Evolutionary conservation across 2,888 invertebrate genomes (phyloP).

Genomic region (Nomada hirtipes): DNA sequence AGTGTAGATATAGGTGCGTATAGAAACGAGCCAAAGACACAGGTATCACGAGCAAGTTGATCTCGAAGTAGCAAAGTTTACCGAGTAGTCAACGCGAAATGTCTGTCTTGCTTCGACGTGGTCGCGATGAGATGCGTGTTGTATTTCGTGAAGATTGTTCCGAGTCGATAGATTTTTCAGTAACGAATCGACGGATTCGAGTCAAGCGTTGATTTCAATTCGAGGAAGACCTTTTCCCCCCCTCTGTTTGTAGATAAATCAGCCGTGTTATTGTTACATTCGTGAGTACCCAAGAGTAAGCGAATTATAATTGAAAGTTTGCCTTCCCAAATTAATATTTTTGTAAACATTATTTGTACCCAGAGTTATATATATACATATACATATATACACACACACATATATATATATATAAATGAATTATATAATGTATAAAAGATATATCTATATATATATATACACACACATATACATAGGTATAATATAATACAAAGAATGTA

Average conservation of each 20-base stretch:
- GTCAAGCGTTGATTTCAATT: slow-evolving; percentile 48
- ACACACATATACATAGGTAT: slow-evolving; percentile 42
- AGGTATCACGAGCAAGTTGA: slow-evolving; percentile 10
- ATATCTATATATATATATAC: slow-evolving; percentile 44
- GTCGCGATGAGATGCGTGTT: neutral
- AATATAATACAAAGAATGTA: slow-evolving; percentile 40
- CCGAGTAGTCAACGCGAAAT: neutral
- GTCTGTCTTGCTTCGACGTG: slow-evolving; percentile 38
- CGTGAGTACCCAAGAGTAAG: slow-evolving; percentile 64
- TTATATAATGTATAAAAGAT: slow-evolving; percentile 63
- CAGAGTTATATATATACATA: slow-evolving; percentile 71
- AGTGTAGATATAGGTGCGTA: neutral
- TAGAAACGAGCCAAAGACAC: slow-evolving; percentile 37
- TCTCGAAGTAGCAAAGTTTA: neutral
- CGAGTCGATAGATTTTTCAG: slow-evolving; percentile 27
- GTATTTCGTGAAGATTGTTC: slow-evolving; percentile 18
- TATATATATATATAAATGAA: slow-evolving; percentile 49
- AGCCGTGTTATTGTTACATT: slow-evolving; percentile 69
- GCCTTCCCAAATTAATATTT: slow-evolving; percentile 83
- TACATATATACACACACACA: slow-evolving; percentile 53
- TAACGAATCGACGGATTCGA: slow-evolving; percentile 9
- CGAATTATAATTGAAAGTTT: slow-evolving; percentile 77
- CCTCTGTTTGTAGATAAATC: slow-evolving; percentile 71
- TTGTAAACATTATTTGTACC: slow-evolving; percentile 82
- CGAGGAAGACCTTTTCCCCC: slow-evolving; percentile 46